These are phyloP conservation scores for Atrichornis clamosus DNA, from an alignment of 2,113 vertebrate species.

Conservation along the genomic window DNA sequence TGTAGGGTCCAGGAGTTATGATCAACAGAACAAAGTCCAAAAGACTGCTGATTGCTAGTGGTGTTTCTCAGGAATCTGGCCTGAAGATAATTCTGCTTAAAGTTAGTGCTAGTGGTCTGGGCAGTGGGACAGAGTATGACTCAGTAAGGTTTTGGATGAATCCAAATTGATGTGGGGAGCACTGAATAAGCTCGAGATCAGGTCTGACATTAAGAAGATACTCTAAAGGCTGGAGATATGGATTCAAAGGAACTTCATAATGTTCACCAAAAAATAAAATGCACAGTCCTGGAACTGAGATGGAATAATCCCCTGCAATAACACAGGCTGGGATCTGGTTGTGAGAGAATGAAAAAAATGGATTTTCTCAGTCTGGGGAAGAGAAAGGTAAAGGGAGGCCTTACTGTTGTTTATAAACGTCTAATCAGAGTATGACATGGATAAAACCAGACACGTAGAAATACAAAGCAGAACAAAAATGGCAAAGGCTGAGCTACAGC, in stretches of 20 bases:
- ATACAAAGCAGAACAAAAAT: background rate
- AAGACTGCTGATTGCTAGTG: background rate
- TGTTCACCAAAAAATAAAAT: background rate
- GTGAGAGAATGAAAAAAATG: background rate
- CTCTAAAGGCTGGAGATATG: background rate
- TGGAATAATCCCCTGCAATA: background rate
- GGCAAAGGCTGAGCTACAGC: accelerated
- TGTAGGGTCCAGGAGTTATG: background rate
- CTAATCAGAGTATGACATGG: background rate
- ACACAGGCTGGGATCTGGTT: background rate
- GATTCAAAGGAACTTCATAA: background rate
- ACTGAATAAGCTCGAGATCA: background rate
- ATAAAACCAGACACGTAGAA: background rate
- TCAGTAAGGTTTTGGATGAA: background rate
- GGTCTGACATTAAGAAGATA: background rate
- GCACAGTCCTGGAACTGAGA: background rate
- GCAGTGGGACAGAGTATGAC: background rate
- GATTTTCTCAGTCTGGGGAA: background rate
- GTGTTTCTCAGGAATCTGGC: background rate
- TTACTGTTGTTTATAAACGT: background rate
- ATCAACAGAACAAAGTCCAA: background rate
- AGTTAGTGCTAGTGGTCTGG: background rate
- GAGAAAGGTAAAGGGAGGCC: background rate
- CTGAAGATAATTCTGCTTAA: background rate
- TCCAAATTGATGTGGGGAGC: background rate